Evolutionary conservation across 2,888 invertebrate genomes (phyloP), one percentile per base, ranked within the genome.

Genomic region (Platypus cylindrus): DNA sequence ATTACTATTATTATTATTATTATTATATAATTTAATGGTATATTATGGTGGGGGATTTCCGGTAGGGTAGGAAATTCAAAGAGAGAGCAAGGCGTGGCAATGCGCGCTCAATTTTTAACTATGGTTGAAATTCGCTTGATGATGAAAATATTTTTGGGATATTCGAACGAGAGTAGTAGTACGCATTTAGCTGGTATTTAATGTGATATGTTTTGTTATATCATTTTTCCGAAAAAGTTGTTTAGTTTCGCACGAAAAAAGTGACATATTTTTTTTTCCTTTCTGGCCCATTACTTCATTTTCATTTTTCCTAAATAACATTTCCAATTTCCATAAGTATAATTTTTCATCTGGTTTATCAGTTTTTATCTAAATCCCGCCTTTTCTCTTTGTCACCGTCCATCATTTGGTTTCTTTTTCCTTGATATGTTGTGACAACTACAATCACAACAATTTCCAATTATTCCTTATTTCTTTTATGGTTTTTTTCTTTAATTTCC

Each of bases 191-290:
- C 60, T 59, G 59, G 60, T 59, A 59, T 60, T 60, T 59, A 57
- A 60, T 60, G 60, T 61, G 62, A 59, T 60, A 60, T 62, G 61
- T 62, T 61, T 59, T 58, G 60, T 62, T 61, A 62, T 60, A 59
- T 61, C 60, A 60, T 62, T 61, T 60, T 58, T 55, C 57, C 51
- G 58, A 60, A 60, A 60, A 62, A 53, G 55, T 52, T 59, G 58
- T 60, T 60, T 60, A 56, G 58, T 61, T 61, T 59, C 59, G 59
- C 59, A 59, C 56, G 55, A 57, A 55, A n/a, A 57, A 59, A 60
- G 60, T 60, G 60, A 61, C 60, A n/a, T n/a, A n/a, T n/a, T n/a
- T n/a, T n/a, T n/a, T n/a, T n/a, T n/a, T n/a, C 56, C 53, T 58
- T 60, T 48, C 59, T 59, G 60, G 58, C 59, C 49, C n/a, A 50